Evolutionary conservation across 2,888 invertebrate genomes (phyloP), one percentile per base, ranked within the genome.

Genomic region (Harpagoxenus sublaevis): DNA sequence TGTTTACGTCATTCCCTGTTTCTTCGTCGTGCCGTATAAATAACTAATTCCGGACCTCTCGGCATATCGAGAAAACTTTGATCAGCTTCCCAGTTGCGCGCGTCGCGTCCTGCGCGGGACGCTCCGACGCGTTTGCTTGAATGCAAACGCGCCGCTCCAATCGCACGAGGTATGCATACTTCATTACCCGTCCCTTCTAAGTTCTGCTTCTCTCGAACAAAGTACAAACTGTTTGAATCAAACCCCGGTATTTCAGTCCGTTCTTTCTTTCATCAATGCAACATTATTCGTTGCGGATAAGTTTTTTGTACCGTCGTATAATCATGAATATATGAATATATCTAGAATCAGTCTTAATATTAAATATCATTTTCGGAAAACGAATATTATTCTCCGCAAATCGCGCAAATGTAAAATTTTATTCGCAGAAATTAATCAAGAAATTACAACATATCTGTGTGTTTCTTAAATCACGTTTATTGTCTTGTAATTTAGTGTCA

Each of bases 51-150:
- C 88, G 86, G 92, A 93, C 92, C 93, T 90, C 90, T 90, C 90
- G 91, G 86, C 89, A 90, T 93, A 93, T 93, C 93, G 93, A 91
- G 93, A 92, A 93, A 94, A 93, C 91, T 93, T 94, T 93, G 93
- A 93, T 94, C 93, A 92, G 93, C 91, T 92, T 92, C 88, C 85
- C 74, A 86, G 78, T 65, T 83, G 81, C 73, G 71, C 84, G 39
- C 82, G 23, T 28, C 70, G 39, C 82, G 31, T 28, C 70, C 62
- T 57, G 81, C 35, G 60, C 83, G 74, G 79, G 87, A 83, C 79
- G 73, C 28, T 18, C 48, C 63, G 84, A 62, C 70, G 48, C 57
- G 71, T 45, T 45, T 57, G 42, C 45, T 62, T 71, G 84, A 68
- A 83, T 68, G 84, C 71, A 70, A 85, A 79, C 73, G 74, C 73